Percentiles rank a stretch among this genome's conserved stretches.
Evolutionary conservation across 2,797 vertebrate genomes (phyloP).

Genomic region (Spheniscus humboldti): DNA sequence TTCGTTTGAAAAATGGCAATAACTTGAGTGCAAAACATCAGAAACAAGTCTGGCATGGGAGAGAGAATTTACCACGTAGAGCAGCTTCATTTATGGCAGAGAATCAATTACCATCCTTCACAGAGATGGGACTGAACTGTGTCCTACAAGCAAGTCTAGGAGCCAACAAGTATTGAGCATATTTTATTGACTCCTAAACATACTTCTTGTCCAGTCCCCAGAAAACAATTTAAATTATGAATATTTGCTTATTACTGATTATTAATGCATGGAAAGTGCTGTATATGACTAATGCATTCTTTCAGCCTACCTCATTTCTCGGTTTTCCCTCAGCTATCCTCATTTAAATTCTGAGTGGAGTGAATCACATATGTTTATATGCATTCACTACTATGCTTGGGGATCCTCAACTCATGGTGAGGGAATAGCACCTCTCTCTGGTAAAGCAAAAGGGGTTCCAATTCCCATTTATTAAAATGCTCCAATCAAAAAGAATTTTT

Average conservation of each 20-base stretch:
- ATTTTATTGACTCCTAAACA: not conserved
- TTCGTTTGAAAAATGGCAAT: not conserved
- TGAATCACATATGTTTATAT: not conserved
- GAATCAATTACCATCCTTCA: not conserved
- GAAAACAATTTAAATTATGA: slow-evolving; percentile 18
- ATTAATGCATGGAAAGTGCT: slow-evolving; percentile 48
- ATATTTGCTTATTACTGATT: slow-evolving; percentile 47
- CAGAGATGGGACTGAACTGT: not conserved
- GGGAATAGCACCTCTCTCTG: slow-evolving; percentile 29
- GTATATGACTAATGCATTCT: slow-evolving; percentile 28
- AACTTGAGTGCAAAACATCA: not conserved
- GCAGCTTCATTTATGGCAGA: not conserved
- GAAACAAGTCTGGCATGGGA: not conserved
- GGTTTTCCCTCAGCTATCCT: slow-evolving; percentile 13
- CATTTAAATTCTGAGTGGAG: slow-evolving; percentile 9
- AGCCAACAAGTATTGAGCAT: not conserved
- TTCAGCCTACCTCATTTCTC: slow-evolving; percentile 18
- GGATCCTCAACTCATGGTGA: not conserved
- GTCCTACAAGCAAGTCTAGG: not conserved
- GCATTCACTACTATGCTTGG: not conserved
- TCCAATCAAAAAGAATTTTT: not conserved
- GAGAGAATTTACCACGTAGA: not conserved
- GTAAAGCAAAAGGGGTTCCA: not conserved
- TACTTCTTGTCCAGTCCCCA: not conserved
- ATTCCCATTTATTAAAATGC: not conserved